phyloP scores from a whole-genome alignment of 2,113 vertebrate species.

The Eupsittula cactorum region DNA sequence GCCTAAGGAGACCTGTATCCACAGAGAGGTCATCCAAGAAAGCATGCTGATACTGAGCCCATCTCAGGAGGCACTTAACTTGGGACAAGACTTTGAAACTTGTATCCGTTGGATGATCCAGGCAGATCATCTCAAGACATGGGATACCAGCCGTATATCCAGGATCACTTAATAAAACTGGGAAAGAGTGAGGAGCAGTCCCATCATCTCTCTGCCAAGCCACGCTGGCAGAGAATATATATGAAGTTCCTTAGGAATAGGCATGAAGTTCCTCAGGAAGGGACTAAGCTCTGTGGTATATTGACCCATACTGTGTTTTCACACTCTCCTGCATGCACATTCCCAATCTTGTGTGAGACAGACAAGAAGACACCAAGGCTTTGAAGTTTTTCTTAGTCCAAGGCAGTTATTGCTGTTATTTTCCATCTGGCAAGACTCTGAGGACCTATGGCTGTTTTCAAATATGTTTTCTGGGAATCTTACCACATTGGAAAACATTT shows the following conservation, averaged over 20 bases:
- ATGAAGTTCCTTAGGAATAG: neutral
- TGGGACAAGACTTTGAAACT: neutral
- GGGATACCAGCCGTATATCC: neutral
- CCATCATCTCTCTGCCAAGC: neutral
- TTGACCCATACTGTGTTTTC: neutral
- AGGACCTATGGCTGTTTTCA: neutral
- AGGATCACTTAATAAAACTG: neutral
- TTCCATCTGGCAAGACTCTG: constrained; percentile 31
- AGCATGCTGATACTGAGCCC: neutral
- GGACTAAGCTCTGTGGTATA: neutral
- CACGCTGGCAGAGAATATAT: neutral
- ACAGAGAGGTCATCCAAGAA: neutral
- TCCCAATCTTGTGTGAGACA: neutral
- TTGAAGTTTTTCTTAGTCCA: constrained; percentile 8
- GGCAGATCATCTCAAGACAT: neutral
- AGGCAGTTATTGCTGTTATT: constrained; percentile 7
- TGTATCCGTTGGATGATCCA: neutral
- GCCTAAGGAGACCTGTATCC: neutral
- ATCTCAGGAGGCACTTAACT: neutral
- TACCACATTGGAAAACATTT: neutral
- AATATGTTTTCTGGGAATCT: constrained; percentile 35
- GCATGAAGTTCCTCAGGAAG: neutral
- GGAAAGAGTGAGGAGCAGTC: neutral
- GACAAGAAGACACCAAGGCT: neutral
- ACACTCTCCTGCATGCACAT: neutral